These are phyloP conservation scores for Caenorhabditis sp. DNA, from an alignment of 2,888 invertebrate species.

Conservation along the genomic window DNA sequence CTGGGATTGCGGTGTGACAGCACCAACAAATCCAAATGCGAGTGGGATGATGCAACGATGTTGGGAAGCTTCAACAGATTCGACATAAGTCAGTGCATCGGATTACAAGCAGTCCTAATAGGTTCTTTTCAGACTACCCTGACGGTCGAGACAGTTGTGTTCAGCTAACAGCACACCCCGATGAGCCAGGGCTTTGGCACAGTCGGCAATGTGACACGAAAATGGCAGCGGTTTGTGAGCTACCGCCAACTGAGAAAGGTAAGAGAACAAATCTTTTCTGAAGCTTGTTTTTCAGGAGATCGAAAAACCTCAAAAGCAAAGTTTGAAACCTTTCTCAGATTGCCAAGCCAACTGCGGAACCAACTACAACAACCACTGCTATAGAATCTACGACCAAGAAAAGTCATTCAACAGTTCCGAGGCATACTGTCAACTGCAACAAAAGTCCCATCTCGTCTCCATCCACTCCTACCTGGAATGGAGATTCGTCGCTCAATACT, in stretches of 20 bases:
- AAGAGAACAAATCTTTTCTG: not conserved
- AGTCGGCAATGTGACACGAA: not conserved
- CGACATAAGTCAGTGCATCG: not conserved
- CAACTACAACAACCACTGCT: conserved; percentile 5
- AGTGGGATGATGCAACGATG: not conserved
- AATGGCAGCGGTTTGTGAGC: not conserved
- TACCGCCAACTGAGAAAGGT: not conserved
- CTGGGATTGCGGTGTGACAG: not conserved
- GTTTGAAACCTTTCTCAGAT: not conserved
- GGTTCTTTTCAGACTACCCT: too few relatives aligned
- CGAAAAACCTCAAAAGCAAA: too few relatives aligned
- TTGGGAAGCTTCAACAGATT: not conserved
- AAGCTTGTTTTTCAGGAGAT: too few relatives aligned
- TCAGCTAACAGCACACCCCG: not conserved
- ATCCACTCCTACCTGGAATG: not conserved
- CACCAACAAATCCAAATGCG: not conserved
- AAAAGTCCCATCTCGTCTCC: not conserved
- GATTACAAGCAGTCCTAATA: too few relatives aligned
- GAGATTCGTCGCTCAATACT: not conserved
- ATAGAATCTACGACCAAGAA: not conserved
- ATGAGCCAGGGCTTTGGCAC: not conserved
- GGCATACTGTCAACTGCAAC: not conserved
- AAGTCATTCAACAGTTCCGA: not conserved
- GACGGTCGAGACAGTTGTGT: too few relatives aligned
- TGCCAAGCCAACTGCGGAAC: not conserved